Conservation (phyloP, 23 tunicate genomes). For the Ascidia mentula region DNA sequence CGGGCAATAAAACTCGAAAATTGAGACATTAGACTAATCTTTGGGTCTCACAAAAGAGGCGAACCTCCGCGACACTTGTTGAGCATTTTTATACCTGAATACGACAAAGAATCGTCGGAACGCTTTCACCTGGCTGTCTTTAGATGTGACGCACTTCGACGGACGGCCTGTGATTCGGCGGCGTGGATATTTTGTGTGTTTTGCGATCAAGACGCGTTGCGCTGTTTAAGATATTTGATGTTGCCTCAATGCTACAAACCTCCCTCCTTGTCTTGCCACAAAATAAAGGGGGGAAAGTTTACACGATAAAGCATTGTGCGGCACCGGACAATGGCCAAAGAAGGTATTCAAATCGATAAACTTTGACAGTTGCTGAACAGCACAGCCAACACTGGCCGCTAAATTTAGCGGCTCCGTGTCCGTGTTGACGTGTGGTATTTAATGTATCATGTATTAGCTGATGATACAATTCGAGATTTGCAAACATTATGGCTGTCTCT, state of each 20-base stretch:
- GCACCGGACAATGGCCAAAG: neutral
- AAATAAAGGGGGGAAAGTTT: constrained; percentile 5
- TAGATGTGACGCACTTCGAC: constrained; percentile 2
- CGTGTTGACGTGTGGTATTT: constrained; percentile 9
- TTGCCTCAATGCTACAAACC: neutral
- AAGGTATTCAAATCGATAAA: neutral
- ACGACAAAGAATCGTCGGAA: neutral
- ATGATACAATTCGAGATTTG: neutral
- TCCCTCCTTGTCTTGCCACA: neutral
- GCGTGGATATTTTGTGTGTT: neutral
- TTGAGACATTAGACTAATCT: neutral
- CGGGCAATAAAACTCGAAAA: neutral
- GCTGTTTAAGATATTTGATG: neutral
- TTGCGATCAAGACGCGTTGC: neutral
- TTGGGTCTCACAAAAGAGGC: neutral
- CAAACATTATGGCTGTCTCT: constrained; percentile 5
- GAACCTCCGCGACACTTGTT: constrained; percentile 11
- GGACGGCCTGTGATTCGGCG: neutral
- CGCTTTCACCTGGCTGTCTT: constrained; percentile 4
- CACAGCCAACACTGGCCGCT: constrained; percentile 1
- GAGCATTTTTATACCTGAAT: neutral
- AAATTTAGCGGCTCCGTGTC: neutral
- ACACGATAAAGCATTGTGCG: constrained; percentile 3
- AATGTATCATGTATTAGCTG: constrained; percentile 1
- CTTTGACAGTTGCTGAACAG: constrained; percentile 11